These are phyloP conservation scores for Ornithoptera alexandrae DNA, from an alignment of 2,888 invertebrate species.

Conservation along the genomic window DNA sequence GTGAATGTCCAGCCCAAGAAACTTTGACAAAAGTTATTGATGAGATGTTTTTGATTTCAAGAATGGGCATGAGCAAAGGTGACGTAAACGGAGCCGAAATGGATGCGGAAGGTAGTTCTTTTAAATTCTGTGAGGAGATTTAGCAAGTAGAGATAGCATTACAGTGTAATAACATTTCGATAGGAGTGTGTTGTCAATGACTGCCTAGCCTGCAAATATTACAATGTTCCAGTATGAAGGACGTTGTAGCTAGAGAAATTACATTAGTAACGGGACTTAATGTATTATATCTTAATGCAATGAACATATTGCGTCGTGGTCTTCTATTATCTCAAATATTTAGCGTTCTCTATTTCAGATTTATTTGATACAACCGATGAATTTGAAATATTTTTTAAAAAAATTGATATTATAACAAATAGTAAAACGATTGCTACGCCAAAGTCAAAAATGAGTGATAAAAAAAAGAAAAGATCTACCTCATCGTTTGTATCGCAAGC, in stretches of 20 bases:
- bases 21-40: slow-evolving; percentile 49
- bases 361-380: slow-evolving; percentile 49
- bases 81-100: slow-evolving; percentile 41
- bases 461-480: slow-evolving; percentile 58
- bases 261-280: too few species aligned
- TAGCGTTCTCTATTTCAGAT: slow-evolving; percentile 39
- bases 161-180: background rate
- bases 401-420: slow-evolving; percentile 53
- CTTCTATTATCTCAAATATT: background rate
- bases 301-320: background rate
- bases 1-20: slow-evolving; percentile 49
- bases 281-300: too few species aligned
- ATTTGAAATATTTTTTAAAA: slow-evolving; percentile 56
- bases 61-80: slow-evolving; percentile 36
- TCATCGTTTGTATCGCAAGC: slow-evolving; percentile 52
- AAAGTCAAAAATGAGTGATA: slow-evolving; percentile 60
- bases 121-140: background rate
- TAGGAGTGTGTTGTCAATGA: background rate
- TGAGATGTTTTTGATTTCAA: slow-evolving; percentile 52
- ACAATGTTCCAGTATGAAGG: too few species aligned
- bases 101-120: slow-evolving; percentile 46
- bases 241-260: too few species aligned
- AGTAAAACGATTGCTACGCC: slow-evolving; percentile 56
- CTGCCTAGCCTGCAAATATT: background rate
- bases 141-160: background rate